phyloP scores from a whole-genome alignment of 2,888 invertebrate species.

The Agonopterix alstromeriana region DNA sequence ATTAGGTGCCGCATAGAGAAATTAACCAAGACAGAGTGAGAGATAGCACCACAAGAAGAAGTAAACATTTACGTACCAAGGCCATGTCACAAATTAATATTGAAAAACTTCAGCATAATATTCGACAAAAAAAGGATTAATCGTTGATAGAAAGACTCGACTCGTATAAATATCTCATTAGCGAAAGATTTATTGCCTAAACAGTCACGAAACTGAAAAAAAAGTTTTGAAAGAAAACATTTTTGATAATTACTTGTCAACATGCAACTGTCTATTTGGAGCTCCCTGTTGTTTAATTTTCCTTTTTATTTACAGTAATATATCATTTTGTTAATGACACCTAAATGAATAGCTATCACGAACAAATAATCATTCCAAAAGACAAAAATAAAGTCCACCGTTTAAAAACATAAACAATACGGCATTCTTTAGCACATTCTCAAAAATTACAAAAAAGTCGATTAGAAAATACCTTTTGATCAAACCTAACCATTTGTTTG shows the following conservation, averaged over 20 bases:
- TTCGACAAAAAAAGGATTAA: constrained; percentile 61
- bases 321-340: constrained; percentile 72
- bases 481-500: no score
- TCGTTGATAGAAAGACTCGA: constrained; percentile 58
- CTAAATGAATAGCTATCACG: constrained; percentile 64
- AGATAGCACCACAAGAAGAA: no score
- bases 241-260: constrained; percentile 72
- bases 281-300: constrained; percentile 51
- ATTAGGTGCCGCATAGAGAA: no score
- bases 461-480: no score
- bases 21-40: no score
- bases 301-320: constrained; percentile 61
- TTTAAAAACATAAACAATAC: not conserved
- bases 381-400: not conserved
- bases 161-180: constrained; percentile 75
- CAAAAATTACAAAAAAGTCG: not conserved
- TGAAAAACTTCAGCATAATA: constrained; percentile 9
- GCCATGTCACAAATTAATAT: not conserved
- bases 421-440: not conserved
- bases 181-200: constrained; percentile 65
- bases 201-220: constrained; percentile 68
- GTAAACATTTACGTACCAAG: not conserved
- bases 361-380: constrained; percentile 16
- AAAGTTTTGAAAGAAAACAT: constrained; percentile 56
- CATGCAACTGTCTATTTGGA: constrained; percentile 74